Percentiles rank a stretch among this genome's conserved stretches.
Evolutionary conservation across 2,888 invertebrate species (phyloP).

Genomic region (Dioctria linearis): DNA sequence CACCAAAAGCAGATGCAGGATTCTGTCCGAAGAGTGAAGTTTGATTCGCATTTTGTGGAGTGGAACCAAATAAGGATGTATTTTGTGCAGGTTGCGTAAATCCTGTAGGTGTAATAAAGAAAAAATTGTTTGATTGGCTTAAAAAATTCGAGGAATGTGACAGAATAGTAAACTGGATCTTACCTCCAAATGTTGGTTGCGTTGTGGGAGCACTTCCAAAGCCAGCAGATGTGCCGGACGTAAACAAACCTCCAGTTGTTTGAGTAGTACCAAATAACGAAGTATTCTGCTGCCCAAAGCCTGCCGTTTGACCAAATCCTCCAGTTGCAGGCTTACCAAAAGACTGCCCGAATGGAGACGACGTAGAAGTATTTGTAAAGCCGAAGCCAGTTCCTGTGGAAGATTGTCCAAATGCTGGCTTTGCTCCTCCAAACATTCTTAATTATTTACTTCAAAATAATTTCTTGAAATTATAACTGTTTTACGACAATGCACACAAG

Average conservation of each 20-base stretch:
- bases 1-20: slow-evolving; percentile 76
- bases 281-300: slow-evolving; percentile 76
- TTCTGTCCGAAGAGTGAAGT: slow-evolving; percentile 78
- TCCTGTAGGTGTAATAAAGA: slow-evolving; percentile 60
- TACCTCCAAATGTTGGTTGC: slow-evolving; percentile 69
- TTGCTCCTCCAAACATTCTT: slow-evolving; percentile 62
- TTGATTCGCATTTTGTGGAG: slow-evolving; percentile 70
- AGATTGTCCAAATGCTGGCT: slow-evolving; percentile 72
- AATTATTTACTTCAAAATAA: background rate
- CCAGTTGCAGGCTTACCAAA: slow-evolving; percentile 76
- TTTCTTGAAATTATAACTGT: too few relatives aligned
- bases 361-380: slow-evolving; percentile 65
- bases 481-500: too few relatives aligned
- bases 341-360: slow-evolving; percentile 72
- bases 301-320: slow-evolving; percentile 78
- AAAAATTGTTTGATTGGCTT: slow-evolving; percentile 18
- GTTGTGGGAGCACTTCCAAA: slow-evolving; percentile 77
- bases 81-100: slow-evolving; percentile 72
- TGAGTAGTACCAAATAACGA: slow-evolving; percentile 76
- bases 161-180: slow-evolving; percentile 52
- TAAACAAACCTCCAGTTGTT: slow-evolving; percentile 75
- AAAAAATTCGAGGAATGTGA: background rate
- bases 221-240: slow-evolving; percentile 75
- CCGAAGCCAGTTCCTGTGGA: slow-evolving; percentile 67
- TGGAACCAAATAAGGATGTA: slow-evolving; percentile 75